A percentile compares a stretch with the other conserved stretches of the same genome.
Evolutionary conservation across 2,888 invertebrate species (phyloP).

Genomic region (Sinelater perroti): DNA sequence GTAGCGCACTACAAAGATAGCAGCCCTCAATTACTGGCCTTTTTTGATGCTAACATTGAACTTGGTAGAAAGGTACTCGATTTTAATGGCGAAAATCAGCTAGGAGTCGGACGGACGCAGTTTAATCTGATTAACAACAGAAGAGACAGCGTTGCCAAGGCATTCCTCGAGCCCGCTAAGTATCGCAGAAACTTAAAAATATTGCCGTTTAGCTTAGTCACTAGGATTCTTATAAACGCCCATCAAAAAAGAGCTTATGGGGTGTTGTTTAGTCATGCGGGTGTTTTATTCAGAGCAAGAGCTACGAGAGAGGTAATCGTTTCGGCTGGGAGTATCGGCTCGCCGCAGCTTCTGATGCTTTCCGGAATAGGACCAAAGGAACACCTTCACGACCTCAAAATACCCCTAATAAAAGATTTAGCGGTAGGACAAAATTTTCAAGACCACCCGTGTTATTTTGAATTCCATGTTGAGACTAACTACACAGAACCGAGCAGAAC

Average conservation of each 20-base stretch:
- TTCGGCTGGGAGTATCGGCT: slow-evolving; percentile 80
- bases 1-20: slow-evolving; percentile 70
- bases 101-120: slow-evolving; percentile 74
- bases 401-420: slow-evolving; percentile 70
- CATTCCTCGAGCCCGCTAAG: slow-evolving; percentile 74
- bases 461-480: slow-evolving; percentile 74
- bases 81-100: slow-evolving; percentile 70
- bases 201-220: slow-evolving; percentile 73
- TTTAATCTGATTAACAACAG: slow-evolving; percentile 74
- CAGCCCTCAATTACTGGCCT: slow-evolving; percentile 68
- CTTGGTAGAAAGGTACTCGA: slow-evolving; percentile 74
- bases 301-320: slow-evolving; percentile 79
- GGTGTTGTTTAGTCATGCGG: slow-evolving; percentile 72
- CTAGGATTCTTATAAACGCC: slow-evolving; percentile 70
- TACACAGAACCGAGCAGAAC: slow-evolving; percentile 23
- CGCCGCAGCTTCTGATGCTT: slow-evolving; percentile 85
- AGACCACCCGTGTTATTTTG: slow-evolving; percentile 77
- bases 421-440: slow-evolving; percentile 80
- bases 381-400: slow-evolving; percentile 66
- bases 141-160: slow-evolving; percentile 78
- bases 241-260: slow-evolving; percentile 62
- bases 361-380: slow-evolving; percentile 78
- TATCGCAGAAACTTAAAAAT: slow-evolving; percentile 73
- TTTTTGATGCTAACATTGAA: slow-evolving; percentile 71
- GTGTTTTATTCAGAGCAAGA: slow-evolving; percentile 61